These are phyloP conservation scores for Platysteira castanea DNA, from an alignment of 2,113 vertebrate genomes.

Conservation along the genomic window DNA sequence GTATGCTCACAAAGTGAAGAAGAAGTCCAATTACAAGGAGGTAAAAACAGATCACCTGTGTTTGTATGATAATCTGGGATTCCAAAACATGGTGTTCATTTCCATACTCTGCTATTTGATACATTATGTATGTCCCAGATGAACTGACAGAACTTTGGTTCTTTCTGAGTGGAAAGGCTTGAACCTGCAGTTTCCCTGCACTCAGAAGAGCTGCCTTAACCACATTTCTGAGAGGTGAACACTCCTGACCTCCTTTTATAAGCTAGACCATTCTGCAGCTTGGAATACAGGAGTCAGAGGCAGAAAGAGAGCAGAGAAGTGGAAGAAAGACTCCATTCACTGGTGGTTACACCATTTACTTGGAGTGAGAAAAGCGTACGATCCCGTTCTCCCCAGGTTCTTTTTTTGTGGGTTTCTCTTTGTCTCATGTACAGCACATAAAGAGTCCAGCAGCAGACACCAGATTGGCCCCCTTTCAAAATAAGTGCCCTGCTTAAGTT, in stretches of 20 bases:
- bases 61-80: neutral
- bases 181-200: neutral
- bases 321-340: neutral
- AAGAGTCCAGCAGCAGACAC: neutral
- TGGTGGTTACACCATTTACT: neutral
- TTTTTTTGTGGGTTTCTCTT: neutral
- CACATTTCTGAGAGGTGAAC: neutral
- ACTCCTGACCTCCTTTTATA: neutral
- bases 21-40: neutral
- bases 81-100: neutral
- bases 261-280: neutral
- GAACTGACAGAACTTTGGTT: neutral
- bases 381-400: neutral
- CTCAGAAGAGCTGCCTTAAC: neutral
- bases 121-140: neutral
- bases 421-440: neutral
- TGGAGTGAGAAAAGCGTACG: neutral
- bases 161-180: neutral
- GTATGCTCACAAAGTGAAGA: neutral
- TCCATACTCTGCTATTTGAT: neutral
- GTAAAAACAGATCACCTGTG: neutral
- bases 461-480: neutral
- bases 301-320: neutral
- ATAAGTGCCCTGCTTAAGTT: neutral
- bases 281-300: neutral